Base-by-base conservation (phyloP, 1,140 invertebrate genomes). In the Bombus waltoni region DNA sequence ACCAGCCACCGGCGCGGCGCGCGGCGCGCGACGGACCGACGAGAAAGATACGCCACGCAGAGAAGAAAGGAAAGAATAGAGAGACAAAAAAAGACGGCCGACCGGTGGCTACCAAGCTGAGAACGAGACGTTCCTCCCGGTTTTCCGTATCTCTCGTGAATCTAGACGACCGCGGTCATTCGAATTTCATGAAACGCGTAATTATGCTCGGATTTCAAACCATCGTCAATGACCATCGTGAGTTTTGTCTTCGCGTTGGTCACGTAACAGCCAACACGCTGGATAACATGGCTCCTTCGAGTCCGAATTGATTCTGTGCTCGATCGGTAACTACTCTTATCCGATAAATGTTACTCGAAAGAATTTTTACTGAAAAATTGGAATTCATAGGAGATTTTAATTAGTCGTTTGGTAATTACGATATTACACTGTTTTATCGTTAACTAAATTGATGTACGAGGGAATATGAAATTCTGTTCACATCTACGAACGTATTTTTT, bases 51-150 rank as follows among this genome's bases (percentile, higher is more conserved):
- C 53, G 18, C 70, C n/a, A 47, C 47, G 53, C 40, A 11, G 8
- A 75, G 35, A 79, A 73, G 62, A 66, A 87, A 62, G 72, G 59
- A 85, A 68, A 71, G 71, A 65, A 73, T 62, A 78, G 77, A 72
- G 42, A 57, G 73, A 53, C 35, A 53, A 70, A 42, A 57, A 65
- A 74, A 59, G 40, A 59, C 32, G 78, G 47, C 70, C 44, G 78
- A 71, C 65, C 28, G 59, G 15, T 66, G n/a, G 62, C 77, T 38
- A 47, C 59, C 42, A 47, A 25, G n/a, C n/a, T n/a, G 28, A 62
- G 28, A 62, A 11, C n/a, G 28, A 77, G 57, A 77, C 44, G 53
- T 62, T 40, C 32, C 35, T 35, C 28, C 40, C 4, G 8, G 3
- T 35, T 76, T 53, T 77, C 22, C 22, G 44, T 22, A 82, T 38